A percentile compares a stretch with the other conserved stretches of the same genome.
phyloP scores from a whole-genome alignment of 1,140 invertebrate species.

The Sesamia nonagrioides region DNA sequence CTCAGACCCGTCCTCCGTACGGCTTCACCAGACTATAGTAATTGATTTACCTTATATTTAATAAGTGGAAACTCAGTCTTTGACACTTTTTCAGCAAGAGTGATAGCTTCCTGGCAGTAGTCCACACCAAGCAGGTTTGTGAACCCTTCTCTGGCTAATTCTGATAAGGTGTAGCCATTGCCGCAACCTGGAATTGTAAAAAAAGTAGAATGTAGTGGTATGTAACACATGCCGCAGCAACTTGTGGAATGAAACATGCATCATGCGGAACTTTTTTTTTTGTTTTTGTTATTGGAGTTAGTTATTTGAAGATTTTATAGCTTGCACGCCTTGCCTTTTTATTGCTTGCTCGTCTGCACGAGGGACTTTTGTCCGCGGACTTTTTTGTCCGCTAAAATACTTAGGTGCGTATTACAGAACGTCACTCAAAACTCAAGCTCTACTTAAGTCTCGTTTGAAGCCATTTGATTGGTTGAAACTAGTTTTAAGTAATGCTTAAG shows the following conservation, averaged over 20 bases:
- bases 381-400: too few relatives aligned
- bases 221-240: not conserved
- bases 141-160: conserved; percentile 92
- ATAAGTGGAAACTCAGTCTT: conserved; percentile 87
- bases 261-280: not conserved
- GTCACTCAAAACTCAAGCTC: too few relatives aligned
- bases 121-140: conserved; percentile 93
- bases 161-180: conserved; percentile 95
- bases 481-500: too few relatives aligned
- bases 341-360: too few relatives aligned
- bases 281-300: too few relatives aligned
- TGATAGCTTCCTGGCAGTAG: conserved; percentile 94
- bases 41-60: conserved; percentile 85
- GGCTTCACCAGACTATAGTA: not conserved
- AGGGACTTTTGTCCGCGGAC: too few relatives aligned
- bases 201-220: not conserved
- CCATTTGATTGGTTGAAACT: too few relatives aligned
- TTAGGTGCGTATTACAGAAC: too few relatives aligned
- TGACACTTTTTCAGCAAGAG: conserved; percentile 91
- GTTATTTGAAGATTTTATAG: too few relatives aligned
- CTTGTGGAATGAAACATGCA: not conserved
- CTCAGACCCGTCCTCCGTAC: too few relatives aligned
- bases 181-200: conserved; percentile 92
- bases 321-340: too few relatives aligned
- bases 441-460: too few relatives aligned